A percentile compares a stretch with the other conserved stretches of the same genome.
Conservation (phyloP, 2,113 vertebrate species). For the Delphinus delphis region DNA sequence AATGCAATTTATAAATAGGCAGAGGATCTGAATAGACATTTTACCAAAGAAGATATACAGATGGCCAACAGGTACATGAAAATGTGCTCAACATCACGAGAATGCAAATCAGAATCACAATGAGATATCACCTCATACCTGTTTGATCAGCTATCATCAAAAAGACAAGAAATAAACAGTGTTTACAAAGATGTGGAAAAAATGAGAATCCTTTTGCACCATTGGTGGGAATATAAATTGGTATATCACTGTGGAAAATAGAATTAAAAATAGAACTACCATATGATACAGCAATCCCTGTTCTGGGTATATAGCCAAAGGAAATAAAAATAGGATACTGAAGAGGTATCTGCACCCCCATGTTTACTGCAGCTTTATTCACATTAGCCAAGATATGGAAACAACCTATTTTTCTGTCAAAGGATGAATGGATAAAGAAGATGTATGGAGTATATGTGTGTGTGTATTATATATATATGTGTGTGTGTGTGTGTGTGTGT, state of each 20-base stretch:
- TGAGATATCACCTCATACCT: background rate
- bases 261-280: background rate
- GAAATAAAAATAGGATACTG: background rate
- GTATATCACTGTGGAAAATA: background rate
- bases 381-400: background rate
- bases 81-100: background rate
- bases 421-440: background rate
- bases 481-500: background rate
- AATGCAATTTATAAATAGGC: background rate
- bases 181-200: background rate
- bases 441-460: background rate
- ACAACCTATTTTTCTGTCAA: background rate
- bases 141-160: background rate
- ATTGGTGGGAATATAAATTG: background rate
- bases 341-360: background rate
- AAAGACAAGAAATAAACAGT: background rate
- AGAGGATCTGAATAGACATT: background rate
- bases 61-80: background rate
- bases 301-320: background rate
- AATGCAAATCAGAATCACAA: background rate
- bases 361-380: background rate
- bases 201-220: background rate
- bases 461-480: background rate
- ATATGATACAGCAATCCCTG: background rate
- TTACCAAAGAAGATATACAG: background rate